Evolutionary conservation across 2,113 vertebrate genomes (phyloP), one percentile per base, ranked within the genome.

Genomic region (Caranx ignobilis): DNA sequence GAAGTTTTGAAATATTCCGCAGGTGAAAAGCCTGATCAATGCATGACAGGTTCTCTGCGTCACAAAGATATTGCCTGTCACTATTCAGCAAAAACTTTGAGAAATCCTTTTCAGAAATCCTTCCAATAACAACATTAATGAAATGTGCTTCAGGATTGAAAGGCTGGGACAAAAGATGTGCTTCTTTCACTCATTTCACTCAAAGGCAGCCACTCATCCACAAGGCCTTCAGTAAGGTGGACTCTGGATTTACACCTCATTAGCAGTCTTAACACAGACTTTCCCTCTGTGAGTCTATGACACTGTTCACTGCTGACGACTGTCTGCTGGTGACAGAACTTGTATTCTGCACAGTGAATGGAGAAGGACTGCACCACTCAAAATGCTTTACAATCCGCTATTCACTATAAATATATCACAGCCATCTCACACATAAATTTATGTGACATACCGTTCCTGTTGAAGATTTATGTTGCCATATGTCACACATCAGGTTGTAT

Each of bases 231-330:
- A 55, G 48, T 64, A 35, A 48, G 64, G 57, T 48, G 60, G 16
- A 59, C 62, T 26, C 74, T 61, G 65, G 67, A 64, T 67, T 79
- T 71, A 83, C 73, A 83, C 69, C 77, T 83, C 75, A 77, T 85
- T 83, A 88, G 64, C 69, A 74, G 48, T 69, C 60, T 43, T 57
- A 67, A 67, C 65, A 79, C 64, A 56, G 2, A 67, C 48, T 55
- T 65, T 54, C 39, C 61, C 60, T 83, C 75, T 62, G 54, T 78
- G 41, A 60, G 57, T 39, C 68, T 77, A 66, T 64, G 62, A 79
- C 67, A 2, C 69, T 18, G 62, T 15, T 66, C 66, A 65, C 19
- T 15, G 26, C 50, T 55, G 55, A 75, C 72, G 80, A 73, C 56
- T 41, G 60, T 79, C 76, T 76, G 64, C 37, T 11, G 15, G 56